Evolutionary conservation across 2,113 vertebrate genomes (phyloP), one percentile per base, ranked within the genome.

Genomic region (Macaca nemestrina): DNA sequence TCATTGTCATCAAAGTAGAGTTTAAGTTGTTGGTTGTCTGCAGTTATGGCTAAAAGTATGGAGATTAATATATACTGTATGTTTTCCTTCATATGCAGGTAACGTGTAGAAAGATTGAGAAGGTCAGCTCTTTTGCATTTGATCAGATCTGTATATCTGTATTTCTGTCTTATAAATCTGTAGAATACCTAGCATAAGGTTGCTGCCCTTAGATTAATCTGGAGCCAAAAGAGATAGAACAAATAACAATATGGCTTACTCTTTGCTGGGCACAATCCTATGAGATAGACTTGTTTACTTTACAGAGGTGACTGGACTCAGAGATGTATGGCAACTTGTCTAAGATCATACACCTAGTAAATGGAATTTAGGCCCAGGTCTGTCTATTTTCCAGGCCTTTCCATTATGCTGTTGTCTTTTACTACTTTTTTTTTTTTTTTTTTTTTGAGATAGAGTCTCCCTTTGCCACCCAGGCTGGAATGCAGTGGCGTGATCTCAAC

Each of bases 231-330:
- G 22, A 84, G 91, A 50, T 92, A 87, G 80, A 88, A 72, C 52
- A 88, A 87, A 50, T 50, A 90, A 82, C n/a, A 90, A n/a, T 90
- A 32, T 83, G 9, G 11, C 32, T 83, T 96, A 90, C 11, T 91
- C 67, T 90, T 89, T 90, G 79, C 79, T 23, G 59, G 40, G n/a
- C 23, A 86, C 35, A 87, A 23, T 94, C 57, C 78, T 84, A 4
- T 93, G 73, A 38, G 75, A 38, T 73, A 86, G 40, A 73, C 40
- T 73, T 88, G 55, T 89, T 97, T 91, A 61, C 93, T 92, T 97
- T 89, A 52, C 25, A 92, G 73, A 95, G 38, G 50, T 88, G 61
- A 95, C 45, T 67, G n/a, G 27, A 45, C 35, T 93, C 20, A 87
- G 40, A 12, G 43, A 83, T 30, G 20, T 81, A 30, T 6, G 61